Conservation (phyloP, 2,113 vertebrate genomes). For the Gambusia affinis region DNA sequence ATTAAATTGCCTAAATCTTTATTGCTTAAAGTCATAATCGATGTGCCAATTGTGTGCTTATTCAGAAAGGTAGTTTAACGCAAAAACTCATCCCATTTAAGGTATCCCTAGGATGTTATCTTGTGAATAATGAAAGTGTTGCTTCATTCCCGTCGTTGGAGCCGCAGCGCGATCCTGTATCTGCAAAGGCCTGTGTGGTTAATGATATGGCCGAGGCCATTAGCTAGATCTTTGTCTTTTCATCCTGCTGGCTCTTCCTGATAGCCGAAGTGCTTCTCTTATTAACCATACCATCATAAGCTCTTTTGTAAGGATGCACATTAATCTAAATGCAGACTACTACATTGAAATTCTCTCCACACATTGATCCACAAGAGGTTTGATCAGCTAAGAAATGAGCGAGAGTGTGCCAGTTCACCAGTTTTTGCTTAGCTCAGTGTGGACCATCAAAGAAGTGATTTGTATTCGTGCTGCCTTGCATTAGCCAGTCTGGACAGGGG, state of each 20-base stretch:
- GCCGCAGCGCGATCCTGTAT: slow-evolving; percentile 30
- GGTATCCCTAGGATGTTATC: slow-evolving; percentile 49
- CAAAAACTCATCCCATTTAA: slow-evolving; percentile 26
- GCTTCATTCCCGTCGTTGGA: slow-evolving; percentile 27
- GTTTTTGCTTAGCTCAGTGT: slow-evolving; percentile 61
- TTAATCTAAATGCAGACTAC: slow-evolving; percentile 50
- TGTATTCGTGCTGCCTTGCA: slow-evolving; percentile 57
- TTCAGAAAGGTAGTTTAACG: slow-evolving; percentile 21
- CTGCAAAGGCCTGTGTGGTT: slow-evolving; percentile 42
- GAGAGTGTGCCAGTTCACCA: slow-evolving; percentile 32
- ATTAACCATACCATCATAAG: slow-evolving; percentile 68
- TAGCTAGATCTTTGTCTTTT: slow-evolving; percentile 68
- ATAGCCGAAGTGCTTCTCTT: slow-evolving; percentile 63
- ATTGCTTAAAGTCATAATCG: slow-evolving; percentile 43
- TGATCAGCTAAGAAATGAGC: slow-evolving; percentile 51
- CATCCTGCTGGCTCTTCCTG: slow-evolving; percentile 53
- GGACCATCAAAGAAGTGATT: slow-evolving; percentile 58
- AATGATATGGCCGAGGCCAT: slow-evolving; percentile 65
- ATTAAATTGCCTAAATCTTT: slow-evolving; percentile 38
- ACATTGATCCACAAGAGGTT: slow-evolving; percentile 36
- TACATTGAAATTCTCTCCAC: slow-evolving; percentile 49
- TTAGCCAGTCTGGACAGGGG: slow-evolving; percentile 60
- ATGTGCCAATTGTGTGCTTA: slow-evolving; percentile 35
- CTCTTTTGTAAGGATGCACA: slow-evolving; percentile 55
- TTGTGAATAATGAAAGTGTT: slow-evolving; percentile 51